These are phyloP conservation scores for Bradypodion ventrale DNA, from an alignment of 2,797 vertebrate species.

Conservation along the genomic window DNA sequence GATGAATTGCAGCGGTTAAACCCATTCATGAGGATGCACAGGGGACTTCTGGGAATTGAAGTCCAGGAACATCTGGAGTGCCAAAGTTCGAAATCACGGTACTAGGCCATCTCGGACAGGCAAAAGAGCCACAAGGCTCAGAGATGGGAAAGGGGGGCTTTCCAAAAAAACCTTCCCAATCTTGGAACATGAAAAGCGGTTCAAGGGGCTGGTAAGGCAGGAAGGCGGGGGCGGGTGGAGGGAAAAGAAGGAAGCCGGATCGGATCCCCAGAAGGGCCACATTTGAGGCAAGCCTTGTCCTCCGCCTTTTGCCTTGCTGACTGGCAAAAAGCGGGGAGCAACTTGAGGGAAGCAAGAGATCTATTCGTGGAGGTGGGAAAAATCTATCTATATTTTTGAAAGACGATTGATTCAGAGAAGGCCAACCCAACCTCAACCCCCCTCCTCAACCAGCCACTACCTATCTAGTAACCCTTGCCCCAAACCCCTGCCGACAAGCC, in stretches of 20 bases:
- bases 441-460: too few relatives aligned
- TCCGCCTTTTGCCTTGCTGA: background rate
- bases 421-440: too few relatives aligned
- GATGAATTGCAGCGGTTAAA: too few relatives aligned
- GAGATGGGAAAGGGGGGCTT: background rate
- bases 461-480: too few relatives aligned
- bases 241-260: background rate
- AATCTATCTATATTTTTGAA: too few relatives aligned
- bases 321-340: background rate
- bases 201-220: background rate
- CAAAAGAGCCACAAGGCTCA: background rate
- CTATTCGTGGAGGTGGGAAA: background rate
- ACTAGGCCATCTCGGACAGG: conserved; percentile 16
- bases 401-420: conserved; percentile 40
- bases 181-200: background rate
- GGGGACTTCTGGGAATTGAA: too few relatives aligned
- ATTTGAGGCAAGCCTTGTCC: conserved; percentile 9
- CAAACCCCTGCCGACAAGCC: too few relatives aligned
- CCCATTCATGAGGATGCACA: too few relatives aligned
- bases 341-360: too few relatives aligned
- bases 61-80: too few relatives aligned
- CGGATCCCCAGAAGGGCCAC: conserved; percentile 17
- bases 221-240: background rate
- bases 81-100: too few relatives aligned
- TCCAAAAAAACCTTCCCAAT: too few relatives aligned